Conservation (phyloP, 2,113 vertebrate genomes). For the Crypturellus undulatus region DNA sequence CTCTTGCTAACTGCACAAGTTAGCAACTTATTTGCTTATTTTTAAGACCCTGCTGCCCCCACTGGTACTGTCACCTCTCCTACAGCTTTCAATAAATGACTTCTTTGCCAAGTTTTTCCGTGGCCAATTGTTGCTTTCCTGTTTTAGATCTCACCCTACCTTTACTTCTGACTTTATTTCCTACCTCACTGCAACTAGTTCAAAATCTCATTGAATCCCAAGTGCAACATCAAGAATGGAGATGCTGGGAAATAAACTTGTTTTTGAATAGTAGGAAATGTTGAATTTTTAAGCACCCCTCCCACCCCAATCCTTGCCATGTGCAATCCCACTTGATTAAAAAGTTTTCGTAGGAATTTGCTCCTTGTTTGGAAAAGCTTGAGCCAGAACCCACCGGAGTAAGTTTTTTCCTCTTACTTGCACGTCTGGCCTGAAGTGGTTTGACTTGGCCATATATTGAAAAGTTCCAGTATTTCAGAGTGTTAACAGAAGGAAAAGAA, state of each 20-base stretch:
- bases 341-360: neutral
- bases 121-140: neutral
- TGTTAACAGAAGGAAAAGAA: neutral
- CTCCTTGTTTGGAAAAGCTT: neutral
- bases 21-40: too few relatives aligned
- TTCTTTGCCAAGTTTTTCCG: neutral
- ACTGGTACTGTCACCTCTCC: neutral
- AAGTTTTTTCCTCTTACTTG: neutral
- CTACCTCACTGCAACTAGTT: neutral
- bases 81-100: neutral
- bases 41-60: neutral
- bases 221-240: neutral
- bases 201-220: neutral
- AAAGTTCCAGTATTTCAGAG: neutral
- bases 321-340: neutral
- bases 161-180: neutral
- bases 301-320: neutral
- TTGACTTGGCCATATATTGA: neutral
- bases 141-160: neutral
- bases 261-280: neutral
- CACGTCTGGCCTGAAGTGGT: neutral
- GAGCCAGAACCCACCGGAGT: rapidly evolving
- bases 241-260: neutral
- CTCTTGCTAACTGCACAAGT: neutral
- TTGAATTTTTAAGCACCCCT: neutral